Conservation (phyloP, 2,113 vertebrate species). For the Micromys minutus region DNA sequence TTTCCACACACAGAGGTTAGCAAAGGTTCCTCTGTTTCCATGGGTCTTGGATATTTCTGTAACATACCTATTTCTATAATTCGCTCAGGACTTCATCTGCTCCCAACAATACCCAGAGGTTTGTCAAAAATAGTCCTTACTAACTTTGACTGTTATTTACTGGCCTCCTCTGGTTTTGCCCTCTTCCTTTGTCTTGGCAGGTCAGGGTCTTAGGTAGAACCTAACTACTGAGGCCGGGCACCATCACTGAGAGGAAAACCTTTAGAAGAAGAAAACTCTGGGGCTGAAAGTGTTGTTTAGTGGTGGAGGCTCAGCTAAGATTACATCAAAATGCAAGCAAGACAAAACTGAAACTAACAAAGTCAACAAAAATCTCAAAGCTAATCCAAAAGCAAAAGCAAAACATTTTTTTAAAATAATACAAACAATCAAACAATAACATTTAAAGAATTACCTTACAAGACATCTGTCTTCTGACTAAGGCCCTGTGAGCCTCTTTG, state of each 20-base stretch:
- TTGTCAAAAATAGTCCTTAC: background rate
- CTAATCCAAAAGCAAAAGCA: background rate
- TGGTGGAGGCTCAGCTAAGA: background rate
- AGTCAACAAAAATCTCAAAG: background rate
- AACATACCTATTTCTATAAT: too few relatives aligned
- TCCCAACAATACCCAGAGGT: background rate
- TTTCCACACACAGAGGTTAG: too few relatives aligned
- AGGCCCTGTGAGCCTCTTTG: background rate
- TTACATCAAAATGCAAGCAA: background rate
- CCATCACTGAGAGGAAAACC: background rate
- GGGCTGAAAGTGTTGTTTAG: background rate
- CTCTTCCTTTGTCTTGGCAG: background rate
- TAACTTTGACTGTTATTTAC: background rate
- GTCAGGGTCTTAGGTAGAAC: background rate
- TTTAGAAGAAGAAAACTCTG: background rate
- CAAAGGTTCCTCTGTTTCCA: background rate
- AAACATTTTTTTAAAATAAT: background rate
- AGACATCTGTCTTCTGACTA: background rate
- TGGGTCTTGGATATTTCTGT: background rate
- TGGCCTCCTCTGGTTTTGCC: background rate
- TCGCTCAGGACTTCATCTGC: background rate
- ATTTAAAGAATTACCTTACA: background rate
- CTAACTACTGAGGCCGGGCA: background rate
- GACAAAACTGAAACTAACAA: too few relatives aligned
- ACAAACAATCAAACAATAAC: too few relatives aligned